Conservation (phyloP, 2,888 invertebrate genomes). For the Hypomecis punctinalis region DNA sequence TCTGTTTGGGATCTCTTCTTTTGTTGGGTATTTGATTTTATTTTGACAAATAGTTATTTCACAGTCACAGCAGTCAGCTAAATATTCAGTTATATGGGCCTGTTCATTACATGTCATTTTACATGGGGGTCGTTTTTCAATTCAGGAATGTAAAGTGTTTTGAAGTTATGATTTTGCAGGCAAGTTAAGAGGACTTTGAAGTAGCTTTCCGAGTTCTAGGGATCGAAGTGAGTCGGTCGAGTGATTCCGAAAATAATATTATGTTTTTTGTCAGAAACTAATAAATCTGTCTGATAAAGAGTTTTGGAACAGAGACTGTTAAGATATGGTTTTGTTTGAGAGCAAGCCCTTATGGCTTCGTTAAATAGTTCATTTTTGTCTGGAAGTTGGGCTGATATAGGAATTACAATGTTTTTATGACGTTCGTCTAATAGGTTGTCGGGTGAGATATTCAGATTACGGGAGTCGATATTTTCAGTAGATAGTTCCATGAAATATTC, state of each 20-base stretch:
- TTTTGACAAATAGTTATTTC: conserved; percentile 2
- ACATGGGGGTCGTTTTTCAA: conserved; percentile 3
- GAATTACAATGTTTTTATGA: conserved; percentile 1
- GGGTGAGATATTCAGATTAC: neutral
- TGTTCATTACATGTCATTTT: neutral
- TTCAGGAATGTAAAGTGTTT: neutral
- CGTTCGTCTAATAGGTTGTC: conserved; percentile 1
- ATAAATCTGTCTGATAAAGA: too few species aligned
- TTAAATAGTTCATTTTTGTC: neutral
- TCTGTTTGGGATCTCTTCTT: conserved; percentile 30
- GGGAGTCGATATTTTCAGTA: neutral
- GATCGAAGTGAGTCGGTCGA: neutral
- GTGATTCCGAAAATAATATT: too few species aligned
- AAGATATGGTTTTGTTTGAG: neutral
- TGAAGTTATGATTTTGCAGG: neutral
- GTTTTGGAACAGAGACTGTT: neutral
- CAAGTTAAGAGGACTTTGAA: neutral
- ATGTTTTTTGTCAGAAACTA: too few species aligned
- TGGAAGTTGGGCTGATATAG: neutral
- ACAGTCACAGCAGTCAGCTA: neutral
- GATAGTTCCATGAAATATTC: neutral
- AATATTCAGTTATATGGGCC: neutral
- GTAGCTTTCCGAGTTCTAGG: neutral
- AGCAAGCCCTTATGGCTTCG: neutral
- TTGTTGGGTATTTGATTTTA: neutral